Conservation (phyloP, 92 coral and sea anemone genomes). For the Actinostola sp. region DNA sequence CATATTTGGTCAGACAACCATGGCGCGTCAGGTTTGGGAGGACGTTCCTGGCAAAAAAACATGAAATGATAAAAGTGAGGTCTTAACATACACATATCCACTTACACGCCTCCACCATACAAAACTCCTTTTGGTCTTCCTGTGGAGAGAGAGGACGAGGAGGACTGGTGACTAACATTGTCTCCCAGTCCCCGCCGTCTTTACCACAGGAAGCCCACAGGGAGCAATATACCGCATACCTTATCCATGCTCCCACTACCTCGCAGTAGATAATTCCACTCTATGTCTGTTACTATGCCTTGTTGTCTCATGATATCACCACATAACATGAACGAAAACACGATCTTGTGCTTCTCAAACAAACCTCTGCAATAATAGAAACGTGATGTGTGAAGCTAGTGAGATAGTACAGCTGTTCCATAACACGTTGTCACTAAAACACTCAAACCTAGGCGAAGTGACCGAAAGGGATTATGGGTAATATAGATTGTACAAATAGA, state of each 20-base stretch:
- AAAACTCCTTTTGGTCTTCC: too few relatives aligned
- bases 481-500: too few relatives aligned
- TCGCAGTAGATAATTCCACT: conserved; percentile 95
- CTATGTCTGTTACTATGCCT: conserved; percentile 76
- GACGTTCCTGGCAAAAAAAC: conserved; percentile 86
- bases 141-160: too few relatives aligned
- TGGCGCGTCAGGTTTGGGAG: conserved; percentile 84
- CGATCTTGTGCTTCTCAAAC: conserved; percentile 96
- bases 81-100: too few relatives aligned
- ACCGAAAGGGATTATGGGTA: too few relatives aligned
- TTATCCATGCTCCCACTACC: conserved; percentile 93
- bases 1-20: conserved; percentile 88
- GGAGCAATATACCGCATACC: conserved; percentile 52
- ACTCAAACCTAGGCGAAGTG: too few relatives aligned
- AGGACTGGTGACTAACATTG: too few relatives aligned
- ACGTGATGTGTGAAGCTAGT: background rate
- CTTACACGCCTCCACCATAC: too few relatives aligned
- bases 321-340: conserved; percentile 96
- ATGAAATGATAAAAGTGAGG: background rate
- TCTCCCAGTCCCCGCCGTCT: too few relatives aligned
- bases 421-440: too few relatives aligned
- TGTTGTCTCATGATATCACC: conserved; percentile 96
- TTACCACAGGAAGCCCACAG: too few relatives aligned
- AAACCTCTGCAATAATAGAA: conserved; percentile 62
- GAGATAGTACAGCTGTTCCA: background rate